Evolutionary conservation across 1,140 invertebrate species (phyloP).

Genomic region (Rhopalosiphum padi): DNA sequence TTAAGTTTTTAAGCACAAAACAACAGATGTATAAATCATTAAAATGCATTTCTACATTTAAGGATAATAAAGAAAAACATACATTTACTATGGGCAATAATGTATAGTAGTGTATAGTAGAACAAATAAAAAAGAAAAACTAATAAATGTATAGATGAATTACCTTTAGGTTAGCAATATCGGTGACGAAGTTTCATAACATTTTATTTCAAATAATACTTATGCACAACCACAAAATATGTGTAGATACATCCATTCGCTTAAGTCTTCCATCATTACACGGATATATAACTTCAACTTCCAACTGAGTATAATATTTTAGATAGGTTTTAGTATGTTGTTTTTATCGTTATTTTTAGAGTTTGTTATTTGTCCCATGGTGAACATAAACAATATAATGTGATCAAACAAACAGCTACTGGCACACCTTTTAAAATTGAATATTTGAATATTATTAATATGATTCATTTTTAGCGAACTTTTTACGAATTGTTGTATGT

Average conservation of each 20-base stretch:
- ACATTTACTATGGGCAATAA: background rate
- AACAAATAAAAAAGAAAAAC: background rate
- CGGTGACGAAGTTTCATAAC: constrained; percentile 24
- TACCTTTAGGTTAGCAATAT: background rate
- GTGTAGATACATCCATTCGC: background rate
- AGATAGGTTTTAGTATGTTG: background rate
- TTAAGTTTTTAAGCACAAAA: background rate
- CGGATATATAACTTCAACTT: background rate
- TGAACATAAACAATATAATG: background rate
- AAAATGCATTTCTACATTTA: background rate
- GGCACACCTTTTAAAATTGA: background rate
- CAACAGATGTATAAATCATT: constrained; percentile 15
- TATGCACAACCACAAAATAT: background rate
- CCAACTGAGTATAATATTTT: background rate
- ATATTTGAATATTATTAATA: background rate
- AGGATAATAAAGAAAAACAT: constrained; percentile 10
- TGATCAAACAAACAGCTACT: background rate
- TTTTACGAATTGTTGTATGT: background rate
- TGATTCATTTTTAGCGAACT: background rate
- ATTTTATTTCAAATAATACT: background rate
- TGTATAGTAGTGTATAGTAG: background rate
- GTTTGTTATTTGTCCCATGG: constrained; percentile 15
- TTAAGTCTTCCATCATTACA: background rate
- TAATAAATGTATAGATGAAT: constrained; percentile 32
- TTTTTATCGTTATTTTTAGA: constrained; percentile 2